Evolutionary conservation across 2,888 invertebrate species (phyloP).

Genomic region (Apodemia arnacis): DNA sequence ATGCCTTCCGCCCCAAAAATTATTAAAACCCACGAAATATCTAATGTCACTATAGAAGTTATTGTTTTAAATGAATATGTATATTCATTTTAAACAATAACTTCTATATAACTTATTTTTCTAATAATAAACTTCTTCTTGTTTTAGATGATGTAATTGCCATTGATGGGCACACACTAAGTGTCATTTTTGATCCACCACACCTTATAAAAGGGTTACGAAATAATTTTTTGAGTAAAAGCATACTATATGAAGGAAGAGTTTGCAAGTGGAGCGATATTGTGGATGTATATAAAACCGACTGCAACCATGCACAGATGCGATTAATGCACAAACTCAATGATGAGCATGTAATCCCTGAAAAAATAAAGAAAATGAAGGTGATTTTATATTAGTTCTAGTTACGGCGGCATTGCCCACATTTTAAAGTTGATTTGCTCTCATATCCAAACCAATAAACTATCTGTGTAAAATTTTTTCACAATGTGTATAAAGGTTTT

Average conservation of each 20-base stretch:
- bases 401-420: too few relatives aligned
- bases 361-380: constrained; percentile 28
- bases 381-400: neutral
- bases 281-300: constrained; percentile 65
- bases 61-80: too few relatives aligned
- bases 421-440: too few relatives aligned
- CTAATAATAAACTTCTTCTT: neutral
- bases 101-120: too few relatives aligned
- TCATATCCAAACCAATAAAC: too few relatives aligned
- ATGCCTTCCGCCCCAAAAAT: too few relatives aligned
- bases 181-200: neutral
- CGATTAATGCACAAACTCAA: constrained; percentile 57
- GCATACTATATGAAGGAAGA: neutral
- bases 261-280: constrained; percentile 48
- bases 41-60: too few relatives aligned
- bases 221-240: neutral
- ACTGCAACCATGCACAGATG: constrained; percentile 50
- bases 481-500: too few relatives aligned
- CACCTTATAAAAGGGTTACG: neutral
- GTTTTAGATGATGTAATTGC: neutral
- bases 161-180: neutral
- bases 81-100: too few relatives aligned
- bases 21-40: too few relatives aligned
- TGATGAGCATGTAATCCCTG: constrained; percentile 47
- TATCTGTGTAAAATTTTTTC: too few relatives aligned